Conservation (phyloP, 2,888 invertebrate species). For the Drosophila kuntzei region DNA sequence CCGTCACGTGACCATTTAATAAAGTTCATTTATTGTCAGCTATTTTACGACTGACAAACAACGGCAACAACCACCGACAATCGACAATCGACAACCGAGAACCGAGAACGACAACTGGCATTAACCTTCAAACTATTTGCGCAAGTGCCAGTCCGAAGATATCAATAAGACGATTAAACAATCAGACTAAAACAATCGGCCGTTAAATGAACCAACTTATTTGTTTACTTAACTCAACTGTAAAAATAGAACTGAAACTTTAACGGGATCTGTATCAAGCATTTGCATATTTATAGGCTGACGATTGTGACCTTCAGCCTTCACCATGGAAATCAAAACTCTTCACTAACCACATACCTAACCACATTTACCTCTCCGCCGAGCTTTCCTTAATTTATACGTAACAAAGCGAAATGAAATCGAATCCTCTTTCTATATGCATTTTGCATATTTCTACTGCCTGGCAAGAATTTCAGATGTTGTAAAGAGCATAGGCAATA, state of each 20-base stretch:
- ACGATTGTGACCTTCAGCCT: slow-evolving; percentile 21
- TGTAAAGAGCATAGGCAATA: too few relatives aligned
- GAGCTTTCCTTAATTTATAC: neutral
- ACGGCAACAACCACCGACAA: slow-evolving; percentile 14
- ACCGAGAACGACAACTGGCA: slow-evolving; percentile 39
- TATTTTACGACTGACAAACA: slow-evolving; percentile 43
- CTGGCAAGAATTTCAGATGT: neutral
- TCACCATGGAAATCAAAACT: slow-evolving; percentile 13
- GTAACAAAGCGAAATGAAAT: neutral
- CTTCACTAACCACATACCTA: neutral
- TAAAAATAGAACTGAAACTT: slow-evolving; percentile 37
- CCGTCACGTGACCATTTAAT: slow-evolving; percentile 53
- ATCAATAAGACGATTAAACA: slow-evolving; percentile 48
- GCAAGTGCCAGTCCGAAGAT: slow-evolving; percentile 51
- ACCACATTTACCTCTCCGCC: neutral
- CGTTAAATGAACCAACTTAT: slow-evolving; percentile 50
- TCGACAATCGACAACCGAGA: slow-evolving; percentile 5
- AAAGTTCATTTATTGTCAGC: slow-evolving; percentile 35
- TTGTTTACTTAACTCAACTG: slow-evolving; percentile 33
- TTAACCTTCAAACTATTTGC: slow-evolving; percentile 66
- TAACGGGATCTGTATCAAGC: neutral
- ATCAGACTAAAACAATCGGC: slow-evolving; percentile 46
- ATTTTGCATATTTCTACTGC: neutral
- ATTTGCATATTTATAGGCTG: slow-evolving; percentile 46
- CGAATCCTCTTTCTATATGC: neutral